These are phyloP conservation scores for Tethya wilhelma DNA, from an alignment of 37 sponge, comb jelly and placozoan genomes.

Conservation along the genomic window DNA sequence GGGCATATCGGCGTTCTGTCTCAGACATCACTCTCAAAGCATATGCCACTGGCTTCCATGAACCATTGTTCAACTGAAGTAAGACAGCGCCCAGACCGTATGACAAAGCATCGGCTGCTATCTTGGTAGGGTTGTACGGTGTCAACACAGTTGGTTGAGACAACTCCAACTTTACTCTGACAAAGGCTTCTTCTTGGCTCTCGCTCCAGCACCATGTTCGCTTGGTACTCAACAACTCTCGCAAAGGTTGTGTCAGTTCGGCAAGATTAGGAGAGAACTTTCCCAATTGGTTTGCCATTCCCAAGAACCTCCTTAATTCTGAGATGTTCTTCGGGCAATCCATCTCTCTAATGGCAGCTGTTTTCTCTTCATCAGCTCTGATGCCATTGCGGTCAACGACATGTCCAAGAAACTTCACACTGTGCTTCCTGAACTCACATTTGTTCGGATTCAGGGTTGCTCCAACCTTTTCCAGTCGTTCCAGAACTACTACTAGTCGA, in stretches of 20 bases:
- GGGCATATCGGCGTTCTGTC: conserved; percentile 39
- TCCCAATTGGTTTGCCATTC: conserved; percentile 61
- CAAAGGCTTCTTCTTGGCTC: conserved; percentile 32
- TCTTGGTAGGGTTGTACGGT: conserved; percentile 44
- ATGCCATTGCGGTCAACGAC: conserved; percentile 36
- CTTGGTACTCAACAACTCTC: conserved; percentile 39
- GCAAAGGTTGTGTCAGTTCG: conserved; percentile 39
- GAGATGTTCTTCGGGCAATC: conserved; percentile 7
- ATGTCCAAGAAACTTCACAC: conserved; percentile 50
- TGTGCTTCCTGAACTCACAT: conserved; percentile 33
- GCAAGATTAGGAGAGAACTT: conserved; percentile 47
- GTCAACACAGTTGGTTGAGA: conserved; percentile 30
- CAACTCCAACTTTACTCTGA: conserved; percentile 29
- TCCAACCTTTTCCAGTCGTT: conserved; percentile 22
- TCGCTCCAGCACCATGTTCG: conserved; percentile 27
- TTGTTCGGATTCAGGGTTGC: conserved; percentile 50
- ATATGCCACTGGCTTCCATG: conserved; percentile 57
- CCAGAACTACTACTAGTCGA: conserved; percentile 30
- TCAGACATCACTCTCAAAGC: conserved; percentile 47
- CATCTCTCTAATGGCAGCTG: conserved; percentile 25
- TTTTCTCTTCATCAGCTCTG: conserved; percentile 53
- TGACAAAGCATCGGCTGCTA: conserved; percentile 53
- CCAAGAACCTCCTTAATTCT: conserved; percentile 40
- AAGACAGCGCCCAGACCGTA: conserved; percentile 41
- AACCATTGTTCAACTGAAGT: background rate